A percentile compares a stretch with the other conserved stretches of the same genome.
Evolutionary conservation across 2,888 invertebrate species (phyloP).

Genomic region (Trilocha varians): DNA sequence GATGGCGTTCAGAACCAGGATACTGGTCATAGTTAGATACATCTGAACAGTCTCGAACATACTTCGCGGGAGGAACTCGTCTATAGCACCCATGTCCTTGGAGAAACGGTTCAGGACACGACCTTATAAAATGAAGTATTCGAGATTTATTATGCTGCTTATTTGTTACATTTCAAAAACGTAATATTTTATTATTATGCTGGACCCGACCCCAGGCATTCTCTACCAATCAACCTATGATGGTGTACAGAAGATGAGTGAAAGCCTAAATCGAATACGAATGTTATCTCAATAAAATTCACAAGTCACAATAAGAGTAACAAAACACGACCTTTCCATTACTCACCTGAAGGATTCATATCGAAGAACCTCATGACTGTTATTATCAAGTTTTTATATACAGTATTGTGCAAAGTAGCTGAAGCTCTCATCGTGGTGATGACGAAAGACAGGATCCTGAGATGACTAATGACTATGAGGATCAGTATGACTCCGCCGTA

Average conservation of each 20-base stretch:
- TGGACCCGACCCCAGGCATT: too few species aligned
- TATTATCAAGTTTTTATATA: constrained; percentile 81
- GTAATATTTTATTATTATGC: too few species aligned
- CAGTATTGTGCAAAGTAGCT: constrained; percentile 78
- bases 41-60: constrained; percentile 76
- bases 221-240: too few species aligned
- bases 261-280: too few species aligned
- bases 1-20: constrained; percentile 49
- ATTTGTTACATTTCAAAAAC: too few species aligned
- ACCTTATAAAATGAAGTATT: constrained; percentile 31
- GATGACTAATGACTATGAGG: constrained; percentile 59
- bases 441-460: constrained; percentile 75
- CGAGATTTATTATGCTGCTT: neutral
- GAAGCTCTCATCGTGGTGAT: constrained; percentile 76
- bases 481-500: constrained; percentile 42
- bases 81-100: constrained; percentile 87
- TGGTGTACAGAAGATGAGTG: too few species aligned
- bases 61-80: constrained; percentile 80
- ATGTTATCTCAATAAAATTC: neutral
- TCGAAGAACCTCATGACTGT: constrained; percentile 85
- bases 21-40: constrained; percentile 48
- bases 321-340: neutral
- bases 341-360: constrained; percentile 81
- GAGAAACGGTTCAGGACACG: constrained; percentile 84
- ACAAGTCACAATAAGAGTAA: neutral